Base-by-base conservation (phyloP, 2,888 invertebrate genomes). In the Drosophila anomalata region DNA sequence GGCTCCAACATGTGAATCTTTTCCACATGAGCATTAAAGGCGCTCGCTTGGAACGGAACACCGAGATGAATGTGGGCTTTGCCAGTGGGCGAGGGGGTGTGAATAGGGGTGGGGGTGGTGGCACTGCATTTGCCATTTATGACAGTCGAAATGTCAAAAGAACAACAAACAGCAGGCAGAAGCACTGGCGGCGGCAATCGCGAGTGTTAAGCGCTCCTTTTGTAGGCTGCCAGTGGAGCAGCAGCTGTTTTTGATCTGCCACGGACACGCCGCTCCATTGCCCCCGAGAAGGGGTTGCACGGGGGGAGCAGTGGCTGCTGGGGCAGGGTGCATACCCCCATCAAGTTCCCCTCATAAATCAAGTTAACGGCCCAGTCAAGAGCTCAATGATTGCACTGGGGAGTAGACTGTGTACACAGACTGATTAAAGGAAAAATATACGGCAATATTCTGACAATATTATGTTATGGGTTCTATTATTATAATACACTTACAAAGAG, bases 61-160 rank as follows among this genome's bases (percentile, higher is more conserved):
- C 48, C 14, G 50, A 50, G 58, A 41, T 42, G 41, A 42, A 17
- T 41, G 20, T 42, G 41, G 39, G 36, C 39, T 12, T 14, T 12
- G 3, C 31, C 39, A 24, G 20, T 26, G 8, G 42, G 51, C 17
- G 36, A 14, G 51, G 39, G 55, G 9, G 20, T 26, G 24, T 41
- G 41, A 29, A 7, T 36, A 9, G 33, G 24, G 24, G 31, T 20
- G 33, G 22, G 9, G 61, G 46, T 41, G 48, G 50, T 44, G 78
- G 69, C 63, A 79, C 76, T 86, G 88, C 89, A 89, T 89, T 89
- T 89, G 84, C 84, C 86, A 89, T 88, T 89, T 89, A 88, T 89
- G 89, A 89, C 89, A 89, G 86, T 87, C 88, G 87, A 89, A 87
- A 87, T 89, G 87, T 87, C 89, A 89, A 80, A 82, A 84, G 87